Conservation (phyloP, 1,140 invertebrate genomes). For the Linepithema humile region DNA sequence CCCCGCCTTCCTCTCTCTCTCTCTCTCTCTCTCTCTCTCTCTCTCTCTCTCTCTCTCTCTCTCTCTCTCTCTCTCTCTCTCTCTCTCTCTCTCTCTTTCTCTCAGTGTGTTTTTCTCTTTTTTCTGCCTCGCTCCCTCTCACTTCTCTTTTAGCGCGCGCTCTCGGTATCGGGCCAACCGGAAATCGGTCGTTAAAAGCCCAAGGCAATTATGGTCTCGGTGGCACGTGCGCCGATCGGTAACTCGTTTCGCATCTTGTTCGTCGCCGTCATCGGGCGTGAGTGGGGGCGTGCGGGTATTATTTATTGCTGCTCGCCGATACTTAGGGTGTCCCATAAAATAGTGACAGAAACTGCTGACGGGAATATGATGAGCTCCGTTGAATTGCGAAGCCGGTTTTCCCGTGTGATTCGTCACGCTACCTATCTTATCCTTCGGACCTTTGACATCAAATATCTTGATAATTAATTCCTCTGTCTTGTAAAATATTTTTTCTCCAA, state of each 20-base stretch:
- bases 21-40: not conserved
- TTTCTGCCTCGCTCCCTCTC: not conserved
- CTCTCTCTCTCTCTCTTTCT: not conserved
- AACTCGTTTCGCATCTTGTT: constrained; percentile 21
- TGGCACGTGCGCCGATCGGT: constrained; percentile 47
- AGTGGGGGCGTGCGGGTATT: not conserved
- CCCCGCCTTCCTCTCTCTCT: not conserved
- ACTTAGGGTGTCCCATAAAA: not conserved
- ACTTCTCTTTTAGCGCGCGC: not conserved
- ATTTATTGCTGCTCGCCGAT: constrained; percentile 18
- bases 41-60: not conserved
- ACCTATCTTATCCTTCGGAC: not conserved
- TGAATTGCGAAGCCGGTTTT: not conserved
- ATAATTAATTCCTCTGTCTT: constrained; percentile 2
- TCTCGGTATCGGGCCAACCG: constrained; percentile 20
- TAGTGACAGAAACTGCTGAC: not conserved
- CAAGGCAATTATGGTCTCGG: constrained; percentile 25
- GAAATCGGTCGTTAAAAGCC: constrained; percentile 49
- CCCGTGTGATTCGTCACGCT: not conserved
- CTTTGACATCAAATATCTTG: not conserved
- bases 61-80: not conserved
- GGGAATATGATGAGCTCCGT: not conserved
- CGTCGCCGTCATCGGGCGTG: constrained; percentile 4
- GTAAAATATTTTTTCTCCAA: too few species aligned
- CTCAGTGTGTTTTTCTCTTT: too few species aligned